Evolutionary conservation across 2,113 vertebrate species (phyloP).

Genomic region (Dipodomys ordii): DNA sequence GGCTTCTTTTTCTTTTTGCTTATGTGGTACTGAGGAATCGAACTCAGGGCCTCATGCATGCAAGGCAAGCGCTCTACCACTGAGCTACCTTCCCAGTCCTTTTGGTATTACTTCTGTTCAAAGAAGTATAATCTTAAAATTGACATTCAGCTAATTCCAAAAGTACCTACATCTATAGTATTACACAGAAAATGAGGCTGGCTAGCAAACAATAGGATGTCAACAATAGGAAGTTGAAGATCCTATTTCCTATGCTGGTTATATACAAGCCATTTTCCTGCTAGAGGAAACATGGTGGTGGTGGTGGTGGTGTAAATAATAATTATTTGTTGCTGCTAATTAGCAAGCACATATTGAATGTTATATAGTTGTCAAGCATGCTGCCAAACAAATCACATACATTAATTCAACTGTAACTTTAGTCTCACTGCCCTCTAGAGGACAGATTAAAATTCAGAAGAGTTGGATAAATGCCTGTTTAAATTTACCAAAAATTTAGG

Average conservation of each 20-base stretch:
- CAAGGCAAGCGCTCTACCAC: too few relatives aligned
- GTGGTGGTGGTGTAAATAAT: too few relatives aligned
- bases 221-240: neutral
- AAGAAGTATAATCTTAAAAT: too few relatives aligned
- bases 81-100: too few relatives aligned
- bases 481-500: neutral
- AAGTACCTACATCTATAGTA: neutral
- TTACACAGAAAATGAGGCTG: neutral
- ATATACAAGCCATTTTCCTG: neutral
- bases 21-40: too few relatives aligned
- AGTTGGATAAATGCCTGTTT: neutral
- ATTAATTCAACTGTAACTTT: neutral
- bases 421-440: neutral
- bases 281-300: neutral
- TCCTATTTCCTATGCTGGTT: neutral
- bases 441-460: neutral
- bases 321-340: too few relatives aligned
- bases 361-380: neutral
- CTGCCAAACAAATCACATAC: neutral
- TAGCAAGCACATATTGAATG: neutral
- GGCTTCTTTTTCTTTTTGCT: too few relatives aligned
- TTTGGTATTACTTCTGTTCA: too few relatives aligned
- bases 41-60: too few relatives aligned
- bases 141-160: too few relatives aligned
- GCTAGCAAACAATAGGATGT: neutral